phyloP scores from a whole-genome alignment of 2,888 invertebrate species.

The Epistrophe eligans region DNA sequence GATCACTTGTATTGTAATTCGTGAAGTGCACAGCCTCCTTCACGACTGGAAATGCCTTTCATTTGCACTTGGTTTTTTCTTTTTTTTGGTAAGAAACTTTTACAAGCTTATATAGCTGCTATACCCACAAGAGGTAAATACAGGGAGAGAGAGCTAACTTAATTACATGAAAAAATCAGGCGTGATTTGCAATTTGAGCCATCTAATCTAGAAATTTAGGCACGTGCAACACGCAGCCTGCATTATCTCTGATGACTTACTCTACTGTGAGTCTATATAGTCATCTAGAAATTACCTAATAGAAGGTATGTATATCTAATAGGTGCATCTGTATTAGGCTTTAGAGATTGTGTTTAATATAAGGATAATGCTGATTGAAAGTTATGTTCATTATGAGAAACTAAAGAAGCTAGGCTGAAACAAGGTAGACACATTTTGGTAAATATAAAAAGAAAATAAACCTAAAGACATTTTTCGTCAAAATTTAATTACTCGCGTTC shows the following conservation, averaged over 20 bases:
- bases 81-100: conserved; percentile 26
- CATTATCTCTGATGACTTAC: conserved; percentile 24
- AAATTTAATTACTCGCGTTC: too few species aligned
- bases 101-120: conserved; percentile 3
- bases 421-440: background rate
- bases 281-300: background rate
- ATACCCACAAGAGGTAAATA: background rate
- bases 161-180: conserved; percentile 47
- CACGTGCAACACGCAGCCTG: conserved; percentile 45
- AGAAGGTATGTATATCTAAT: background rate
- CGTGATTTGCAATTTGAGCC: conserved; percentile 49
- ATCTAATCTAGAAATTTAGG: conserved; percentile 41
- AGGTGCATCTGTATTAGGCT: background rate
- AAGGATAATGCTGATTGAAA: background rate
- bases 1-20: conserved; percentile 55
- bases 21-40: conserved; percentile 44
- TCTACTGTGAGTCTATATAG: background rate
- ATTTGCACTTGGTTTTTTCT: conserved; percentile 33
- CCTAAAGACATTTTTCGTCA: too few species aligned
- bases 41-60: conserved; percentile 27
- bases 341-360: background rate
- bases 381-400: background rate
- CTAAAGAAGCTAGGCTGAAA: background rate
- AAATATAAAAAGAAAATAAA: background rate
- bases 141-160: conserved; percentile 31